Evolutionary conservation across 35 echinoderm and acorn worm genomes (phyloP).

Genomic region (Anneissia japonica): DNA sequence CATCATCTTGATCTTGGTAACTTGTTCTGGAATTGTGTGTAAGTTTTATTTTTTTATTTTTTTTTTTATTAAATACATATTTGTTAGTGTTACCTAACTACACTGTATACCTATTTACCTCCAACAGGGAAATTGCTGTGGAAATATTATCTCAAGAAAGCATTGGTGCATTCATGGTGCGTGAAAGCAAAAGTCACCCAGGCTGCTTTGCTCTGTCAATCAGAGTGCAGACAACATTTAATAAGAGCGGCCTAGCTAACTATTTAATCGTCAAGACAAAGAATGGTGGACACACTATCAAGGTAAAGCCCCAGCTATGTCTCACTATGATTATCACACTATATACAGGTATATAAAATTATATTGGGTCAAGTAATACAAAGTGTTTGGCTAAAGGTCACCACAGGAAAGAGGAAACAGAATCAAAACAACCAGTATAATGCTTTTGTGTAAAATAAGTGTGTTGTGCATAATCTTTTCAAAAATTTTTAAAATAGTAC

Average conservation of each 20-base stretch:
- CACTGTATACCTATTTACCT: background rate
- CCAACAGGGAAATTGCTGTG: conserved; percentile 78
- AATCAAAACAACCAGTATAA: too few species aligned
- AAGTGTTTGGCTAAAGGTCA: too few species aligned
- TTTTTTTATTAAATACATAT: background rate
- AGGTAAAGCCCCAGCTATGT: too few species aligned
- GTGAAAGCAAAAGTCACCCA: conserved; percentile 89
- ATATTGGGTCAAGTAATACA: too few species aligned
- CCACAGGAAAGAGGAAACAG: too few species aligned
- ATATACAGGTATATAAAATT: too few species aligned
- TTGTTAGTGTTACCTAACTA: background rate
- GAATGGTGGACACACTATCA: conserved; percentile 83
- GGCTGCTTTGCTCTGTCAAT: conserved; percentile 95
- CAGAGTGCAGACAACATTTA: conserved; percentile 77
- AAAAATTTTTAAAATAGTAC: too few species aligned
- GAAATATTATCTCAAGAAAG: conserved; percentile 84
- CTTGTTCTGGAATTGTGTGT: background rate
- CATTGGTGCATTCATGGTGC: conserved; percentile 86
- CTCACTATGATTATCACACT: too few species aligned
- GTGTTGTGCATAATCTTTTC: too few species aligned
- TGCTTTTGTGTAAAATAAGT: too few species aligned
- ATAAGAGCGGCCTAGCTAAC: conserved; percentile 79
- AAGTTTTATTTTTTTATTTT: background rate
- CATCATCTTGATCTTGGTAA: too few species aligned
- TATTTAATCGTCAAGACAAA: conserved; percentile 86